Conservation (phyloP, 53 echinoderm and acorn worm genomes). For the Paracentrotus lividus region DNA sequence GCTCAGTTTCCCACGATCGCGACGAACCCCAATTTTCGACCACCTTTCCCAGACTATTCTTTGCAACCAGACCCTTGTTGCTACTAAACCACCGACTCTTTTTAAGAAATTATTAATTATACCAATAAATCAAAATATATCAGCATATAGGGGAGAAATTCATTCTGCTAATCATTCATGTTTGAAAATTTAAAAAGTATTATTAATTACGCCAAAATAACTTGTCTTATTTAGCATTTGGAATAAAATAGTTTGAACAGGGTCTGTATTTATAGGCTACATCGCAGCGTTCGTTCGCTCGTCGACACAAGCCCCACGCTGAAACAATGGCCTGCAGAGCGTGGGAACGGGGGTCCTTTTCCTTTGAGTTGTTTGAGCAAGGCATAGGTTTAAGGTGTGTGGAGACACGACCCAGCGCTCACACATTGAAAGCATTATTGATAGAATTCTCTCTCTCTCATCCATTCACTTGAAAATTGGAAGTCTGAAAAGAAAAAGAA, state of each 20-base stretch:
- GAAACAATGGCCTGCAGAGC: slow-evolving; percentile 52
- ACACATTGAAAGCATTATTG: slow-evolving; percentile 45
- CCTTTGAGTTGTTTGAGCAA: slow-evolving; percentile 45
- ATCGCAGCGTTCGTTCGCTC: slow-evolving; percentile 28
- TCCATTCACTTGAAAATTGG: slow-evolving; percentile 33
- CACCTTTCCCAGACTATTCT: slow-evolving; percentile 38
- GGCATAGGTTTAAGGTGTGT: background rate
- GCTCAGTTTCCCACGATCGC: slow-evolving; percentile 69
- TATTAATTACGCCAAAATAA: background rate
- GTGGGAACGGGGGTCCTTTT: slow-evolving; percentile 32
- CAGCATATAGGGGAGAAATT: background rate
- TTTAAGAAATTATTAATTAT: background rate
- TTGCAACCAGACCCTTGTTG: background rate
- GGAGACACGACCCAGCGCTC: slow-evolving; percentile 51
- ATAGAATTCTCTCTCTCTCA: slow-evolving; percentile 25
- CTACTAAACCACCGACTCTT: background rate
- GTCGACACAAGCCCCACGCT: background rate
- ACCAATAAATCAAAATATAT: background rate
- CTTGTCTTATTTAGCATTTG: background rate
- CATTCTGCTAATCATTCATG: background rate
- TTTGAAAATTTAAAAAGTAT: background rate
- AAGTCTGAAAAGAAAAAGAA: slow-evolving; percentile 50
- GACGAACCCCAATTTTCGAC: slow-evolving; percentile 14
- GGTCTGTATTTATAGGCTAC: slow-evolving; percentile 2
- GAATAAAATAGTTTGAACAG: background rate